Evolutionary conservation across 2,888 invertebrate species (phyloP).

Genomic region (Dinocampus coccinellae): DNA sequence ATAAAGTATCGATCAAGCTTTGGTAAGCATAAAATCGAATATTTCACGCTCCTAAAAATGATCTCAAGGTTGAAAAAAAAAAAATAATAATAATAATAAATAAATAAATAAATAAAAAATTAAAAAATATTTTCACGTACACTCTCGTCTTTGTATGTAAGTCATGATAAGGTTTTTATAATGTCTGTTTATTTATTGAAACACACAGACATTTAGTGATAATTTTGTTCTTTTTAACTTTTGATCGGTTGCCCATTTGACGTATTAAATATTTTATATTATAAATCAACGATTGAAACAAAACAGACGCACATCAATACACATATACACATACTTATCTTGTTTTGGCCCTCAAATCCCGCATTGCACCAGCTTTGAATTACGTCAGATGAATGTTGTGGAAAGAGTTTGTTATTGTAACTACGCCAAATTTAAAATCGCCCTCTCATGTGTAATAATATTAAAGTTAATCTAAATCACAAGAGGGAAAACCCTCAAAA

Average conservation of each 20-base stretch:
- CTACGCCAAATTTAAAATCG: conserved; percentile 19
- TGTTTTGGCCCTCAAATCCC: conserved; percentile 22
- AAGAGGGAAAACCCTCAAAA: background rate
- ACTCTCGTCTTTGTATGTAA: no score
- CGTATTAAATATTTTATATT: background rate
- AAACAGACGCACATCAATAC: background rate
- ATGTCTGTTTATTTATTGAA: background rate
- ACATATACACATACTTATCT: background rate
- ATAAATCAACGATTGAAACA: background rate
- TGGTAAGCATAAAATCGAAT: conserved; percentile 5
- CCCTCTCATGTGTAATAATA: conserved; percentile 2
- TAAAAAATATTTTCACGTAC: no score
- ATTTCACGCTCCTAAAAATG: background rate
- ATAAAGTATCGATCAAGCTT: conserved; percentile 19
- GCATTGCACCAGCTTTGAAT: conserved; percentile 24
- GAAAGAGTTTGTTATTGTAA: background rate
- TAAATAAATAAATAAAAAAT: no score
- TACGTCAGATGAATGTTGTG: conserved; percentile 11
- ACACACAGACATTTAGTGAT: background rate
- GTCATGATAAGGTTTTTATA: no score
- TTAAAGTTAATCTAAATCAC: background rate
- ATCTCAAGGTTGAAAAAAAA: background rate
- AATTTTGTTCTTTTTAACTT: background rate
- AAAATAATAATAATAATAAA: no score
- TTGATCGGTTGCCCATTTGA: background rate